Base-by-base conservation (phyloP, 1,140 invertebrate species). In the Latrodectus geometricus region DNA sequence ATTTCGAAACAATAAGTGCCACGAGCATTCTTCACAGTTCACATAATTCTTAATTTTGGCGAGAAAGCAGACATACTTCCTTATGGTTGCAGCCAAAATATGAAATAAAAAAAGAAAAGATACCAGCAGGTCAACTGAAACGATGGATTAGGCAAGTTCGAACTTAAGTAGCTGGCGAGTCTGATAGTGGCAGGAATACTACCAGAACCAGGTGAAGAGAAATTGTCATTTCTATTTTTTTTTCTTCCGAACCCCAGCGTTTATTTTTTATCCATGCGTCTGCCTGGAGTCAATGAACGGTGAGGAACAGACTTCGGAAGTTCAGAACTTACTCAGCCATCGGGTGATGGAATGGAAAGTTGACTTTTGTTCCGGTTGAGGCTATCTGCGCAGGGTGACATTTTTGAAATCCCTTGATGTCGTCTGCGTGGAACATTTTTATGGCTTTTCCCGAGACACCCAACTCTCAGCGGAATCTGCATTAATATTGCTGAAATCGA, bases 1-100 rank as follows among this genome's bases (percentile, higher is more conserved):
- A 65, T 70, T 21, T 15, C 17, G 20, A 75, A 52, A 84, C 82
- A 84, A 76, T 84, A 48, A 21, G 11, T 49, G 23, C 66, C 21
- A 14, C 20, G 50, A 84, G 65, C 82, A 76, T 84, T 84, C 82
- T 84, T 70, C 82, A 76, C 72, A 84, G 82, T 84, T 84, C 82
- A 84, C 65, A 73, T 65, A 70, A 76, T 84, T 75, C 82, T 68
- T 69, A 76, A 84, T 84, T 75, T 76, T 21, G 15, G 20, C 61
- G 61, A 49, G 49, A n/a, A 15, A 9, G 21, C 68, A 15, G 35
- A 12, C 72, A 76, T 54, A 84, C 82, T 84, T 84, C 82, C 82
- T 84, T n/a, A 84, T 84, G 49, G 70, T 7, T 52, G 75, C 12
- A 14, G 20, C 20, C 14, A 14, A 12, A 12, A 14, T 70, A 12